phyloP scores from a whole-genome alignment of 1,140 invertebrate species.

The Caenorhabditis brenneri region DNA sequence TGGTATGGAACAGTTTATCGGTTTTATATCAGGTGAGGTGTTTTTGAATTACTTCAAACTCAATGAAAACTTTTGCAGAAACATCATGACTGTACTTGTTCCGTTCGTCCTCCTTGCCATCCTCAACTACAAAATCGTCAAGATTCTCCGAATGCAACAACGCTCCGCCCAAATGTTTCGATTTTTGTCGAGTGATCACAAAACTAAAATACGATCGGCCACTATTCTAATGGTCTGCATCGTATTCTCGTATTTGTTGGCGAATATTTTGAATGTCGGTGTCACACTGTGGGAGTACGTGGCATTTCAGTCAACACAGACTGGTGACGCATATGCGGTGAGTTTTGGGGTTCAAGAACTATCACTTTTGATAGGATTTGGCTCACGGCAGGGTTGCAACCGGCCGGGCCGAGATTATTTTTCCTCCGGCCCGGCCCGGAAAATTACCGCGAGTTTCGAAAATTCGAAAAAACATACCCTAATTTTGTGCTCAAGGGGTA shows the following conservation, averaged over 20 bases:
- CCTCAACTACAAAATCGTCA: conserved; percentile 54
- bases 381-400: too few species aligned
- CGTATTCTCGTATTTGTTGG: conserved; percentile 55
- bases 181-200: conserved; percentile 52
- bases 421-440: too few species aligned
- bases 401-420: too few species aligned
- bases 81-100: conserved; percentile 57
- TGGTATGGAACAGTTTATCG: conserved; percentile 55
- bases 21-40: conserved; percentile 53
- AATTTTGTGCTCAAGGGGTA: too few species aligned
- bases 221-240: conserved; percentile 55
- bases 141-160: conserved; percentile 54
- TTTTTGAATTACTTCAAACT: neutral
- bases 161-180: conserved; percentile 56
- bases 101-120: conserved; percentile 54
- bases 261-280: conserved; percentile 55
- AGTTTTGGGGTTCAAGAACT: too few species aligned
- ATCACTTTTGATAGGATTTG: too few species aligned
- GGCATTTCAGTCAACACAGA: conserved; percentile 50
- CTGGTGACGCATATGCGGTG: conserved; percentile 46
- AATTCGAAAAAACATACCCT: too few species aligned
- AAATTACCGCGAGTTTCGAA: too few species aligned
- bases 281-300: conserved; percentile 57
- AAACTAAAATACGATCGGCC: conserved; percentile 57
- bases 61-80: conserved; percentile 37